Evolutionary conservation across 2,797 vertebrate species (phyloP).

Genomic region (Helarctos malayanus): DNA sequence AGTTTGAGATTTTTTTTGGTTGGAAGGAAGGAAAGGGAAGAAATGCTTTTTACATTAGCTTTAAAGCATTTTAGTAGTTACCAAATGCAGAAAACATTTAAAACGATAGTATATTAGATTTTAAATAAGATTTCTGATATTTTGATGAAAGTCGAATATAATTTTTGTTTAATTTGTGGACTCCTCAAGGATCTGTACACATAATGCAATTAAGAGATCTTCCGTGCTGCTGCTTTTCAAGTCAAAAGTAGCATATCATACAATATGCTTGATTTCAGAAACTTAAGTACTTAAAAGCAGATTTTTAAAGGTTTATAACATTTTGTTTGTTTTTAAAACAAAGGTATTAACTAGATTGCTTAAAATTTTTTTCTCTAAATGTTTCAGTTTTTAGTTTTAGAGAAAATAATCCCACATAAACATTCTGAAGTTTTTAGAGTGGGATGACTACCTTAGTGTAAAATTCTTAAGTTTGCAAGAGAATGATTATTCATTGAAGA

Average conservation of each 20-base stretch:
- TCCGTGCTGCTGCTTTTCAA: constrained; percentile 82
- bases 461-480: constrained; percentile 38
- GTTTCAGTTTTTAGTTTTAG: constrained; percentile 75
- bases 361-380: constrained; percentile 3
- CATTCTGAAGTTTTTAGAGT: constrained; percentile 68
- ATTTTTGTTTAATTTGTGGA: constrained; percentile 85
- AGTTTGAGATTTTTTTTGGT: constrained; percentile 33
- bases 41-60: constrained; percentile 54
- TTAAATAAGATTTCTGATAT: constrained; percentile 75
- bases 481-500: constrained; percentile 32
- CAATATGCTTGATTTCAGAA: constrained; percentile 78
- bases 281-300: constrained; percentile 57
- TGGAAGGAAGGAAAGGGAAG: not conserved
- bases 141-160: constrained; percentile 74
- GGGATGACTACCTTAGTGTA: constrained; percentile 33
- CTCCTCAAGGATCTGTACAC: constrained; percentile 86
- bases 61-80: constrained; percentile 82
- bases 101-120: constrained; percentile 76
- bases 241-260: constrained; percentile 81
- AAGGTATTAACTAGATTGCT: constrained; percentile 68
- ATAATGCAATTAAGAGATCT: constrained; percentile 87
- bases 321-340: constrained; percentile 63
- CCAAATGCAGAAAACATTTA: constrained; percentile 79
- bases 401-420: constrained; percentile 50
- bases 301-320: constrained; percentile 58